Base-by-base conservation (phyloP, 1,140 invertebrate genomes). In the Drosophila melanica region DNA sequence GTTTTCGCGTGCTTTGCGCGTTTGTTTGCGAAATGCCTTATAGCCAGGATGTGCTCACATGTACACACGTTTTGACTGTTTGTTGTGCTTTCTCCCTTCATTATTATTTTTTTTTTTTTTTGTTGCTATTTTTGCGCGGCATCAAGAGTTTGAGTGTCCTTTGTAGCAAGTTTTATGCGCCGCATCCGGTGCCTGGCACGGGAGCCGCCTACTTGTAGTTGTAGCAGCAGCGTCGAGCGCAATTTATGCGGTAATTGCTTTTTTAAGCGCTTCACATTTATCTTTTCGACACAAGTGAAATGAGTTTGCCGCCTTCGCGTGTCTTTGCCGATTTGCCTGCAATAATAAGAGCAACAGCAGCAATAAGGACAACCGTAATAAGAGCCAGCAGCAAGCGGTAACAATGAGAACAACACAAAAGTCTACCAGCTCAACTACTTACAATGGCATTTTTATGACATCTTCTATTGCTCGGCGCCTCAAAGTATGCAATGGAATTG, bases 191-290 rank as follows among this genome's bases (percentile, higher is more conserved):
- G 68, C 60, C 53, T 55, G 41, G 18, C 42, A 12, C 8, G 18
- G 68, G 42, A 30, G 55, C 37, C 62, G 69, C 62, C 27, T 57
- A 63, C 67, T 63, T 71, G 74, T 60, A 66, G 75, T 62, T 68
- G 60, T 65, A 33, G 20, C 41, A 48, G 20, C 55, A 55, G 41
- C 41, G 60, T 57, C 68, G 81, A 87, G 81, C 71, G 81, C 85
- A 89, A 89, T 89, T 89, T 89, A 89, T 89, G 85, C 81, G 85
- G 85, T 90, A 90, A 90, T 90, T 90, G 85, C 86, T 90, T 90
- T 90, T 90, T 90, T 90, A 90, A 90, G 86, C 85, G 86, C 80
- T 90, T 86, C 77, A 75, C 85, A 90, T 90, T 90, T 90, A 90
- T 90, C 85, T 90, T 90, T 90, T 90, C 86, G 79, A 87, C 84